Base-by-base conservation (phyloP, 2,113 vertebrate species). In the Oenanthe melanoleuca region DNA sequence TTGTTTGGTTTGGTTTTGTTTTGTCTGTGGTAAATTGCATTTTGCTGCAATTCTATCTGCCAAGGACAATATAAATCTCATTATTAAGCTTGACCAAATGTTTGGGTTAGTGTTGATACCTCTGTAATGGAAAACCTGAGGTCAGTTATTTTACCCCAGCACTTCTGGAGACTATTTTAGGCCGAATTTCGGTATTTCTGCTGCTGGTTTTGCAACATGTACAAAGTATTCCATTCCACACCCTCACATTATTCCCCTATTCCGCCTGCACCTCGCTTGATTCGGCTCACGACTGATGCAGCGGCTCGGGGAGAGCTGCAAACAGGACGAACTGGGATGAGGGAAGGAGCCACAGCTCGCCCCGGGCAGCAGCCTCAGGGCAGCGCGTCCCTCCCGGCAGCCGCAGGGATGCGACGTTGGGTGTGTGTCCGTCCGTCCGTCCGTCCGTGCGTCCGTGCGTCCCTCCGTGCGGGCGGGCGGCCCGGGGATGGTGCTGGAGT, bases 191-290 rank as follows among this genome's bases (percentile, higher is more conserved):
- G 8, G 23, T 31, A 13, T 50, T 72, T 55, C 70, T 11, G 34
- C 26, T 26, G n/a, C 37, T 26, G 25, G 8, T 66, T 29, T 63
- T 64, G 24, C 42, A 16, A 2, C 14, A 9, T 1, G 1, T 15
- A 52, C 2, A 0, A 24, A 42, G 33, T 24, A 8, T 55, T 92
- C 49, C 10, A 18, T 24, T 16, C 22, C 22, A 3, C 12, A 4
- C 17, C 5, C 16, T 70, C 40, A 2, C 11, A 2, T 37, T 44
- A 6, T 20, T 75, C 50, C 66, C 42, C 22, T 20, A 2, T 9
- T 44, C 31, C 0, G 4, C 31, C 42, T 26, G 49, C 63, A 18
- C 11, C 15, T 0, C 55, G 0, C 34, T 65, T 6, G 6, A 3
- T 11, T 65, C 8, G 45, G 37, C 74, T 73, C 42, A 5, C 37